Conservation (phyloP, 1,140 invertebrate genomes). For the Panulirus ornatus region DNA sequence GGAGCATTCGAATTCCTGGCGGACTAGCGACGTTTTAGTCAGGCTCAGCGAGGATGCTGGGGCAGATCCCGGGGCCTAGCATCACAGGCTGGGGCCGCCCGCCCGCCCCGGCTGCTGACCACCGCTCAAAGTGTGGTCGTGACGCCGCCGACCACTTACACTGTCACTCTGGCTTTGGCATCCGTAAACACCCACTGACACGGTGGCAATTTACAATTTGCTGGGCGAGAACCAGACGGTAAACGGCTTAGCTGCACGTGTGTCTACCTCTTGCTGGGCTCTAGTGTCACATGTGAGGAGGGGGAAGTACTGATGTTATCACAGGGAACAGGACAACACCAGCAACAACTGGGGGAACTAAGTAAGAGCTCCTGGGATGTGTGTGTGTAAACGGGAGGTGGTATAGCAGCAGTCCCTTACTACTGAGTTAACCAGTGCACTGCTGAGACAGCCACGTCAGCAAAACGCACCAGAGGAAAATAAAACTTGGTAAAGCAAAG, state of each 20-base stretch:
- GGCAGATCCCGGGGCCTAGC: background rate
- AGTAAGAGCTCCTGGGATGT: no score
- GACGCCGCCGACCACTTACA: constrained; percentile 20
- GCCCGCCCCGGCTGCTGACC: background rate
- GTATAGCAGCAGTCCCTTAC: no score
- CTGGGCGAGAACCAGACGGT: background rate
- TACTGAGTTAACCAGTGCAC: no score
- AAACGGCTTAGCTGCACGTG: background rate
- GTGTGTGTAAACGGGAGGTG: no score
- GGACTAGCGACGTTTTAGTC: constrained; percentile 46
- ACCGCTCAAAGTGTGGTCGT: constrained; percentile 24
- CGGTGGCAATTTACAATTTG: background rate
- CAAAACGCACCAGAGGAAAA: no score
- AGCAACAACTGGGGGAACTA: no score
- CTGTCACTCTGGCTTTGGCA: constrained; percentile 39
- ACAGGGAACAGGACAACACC: no score
- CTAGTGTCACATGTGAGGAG: background rate
- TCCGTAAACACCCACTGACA: background rate
- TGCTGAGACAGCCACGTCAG: no score
- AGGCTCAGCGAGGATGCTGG: constrained; percentile 12
- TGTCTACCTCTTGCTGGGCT: background rate
- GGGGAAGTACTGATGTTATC: no score
- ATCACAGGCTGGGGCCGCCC: background rate
- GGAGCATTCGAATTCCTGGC: constrained; percentile 31
- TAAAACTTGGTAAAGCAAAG: no score